A percentile compares a stretch with the other conserved stretches of the same genome.
phyloP scores from a whole-genome alignment of 2,113 vertebrate species.

The Chelonoidis abingdonii region DNA sequence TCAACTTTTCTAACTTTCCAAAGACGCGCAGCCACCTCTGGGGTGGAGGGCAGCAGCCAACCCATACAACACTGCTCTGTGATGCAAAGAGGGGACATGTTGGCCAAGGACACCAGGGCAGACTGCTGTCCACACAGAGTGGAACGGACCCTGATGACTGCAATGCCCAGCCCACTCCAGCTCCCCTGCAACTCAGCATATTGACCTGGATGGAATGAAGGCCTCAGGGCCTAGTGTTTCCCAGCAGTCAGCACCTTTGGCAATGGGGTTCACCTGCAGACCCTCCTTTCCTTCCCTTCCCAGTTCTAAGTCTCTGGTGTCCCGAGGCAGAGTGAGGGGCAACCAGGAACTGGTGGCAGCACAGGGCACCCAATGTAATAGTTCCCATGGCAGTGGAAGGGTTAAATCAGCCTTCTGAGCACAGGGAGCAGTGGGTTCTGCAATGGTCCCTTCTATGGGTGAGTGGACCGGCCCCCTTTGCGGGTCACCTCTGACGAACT shows the following conservation, averaged over 20 bases:
- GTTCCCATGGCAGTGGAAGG: not conserved
- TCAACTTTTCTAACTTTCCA: not conserved
- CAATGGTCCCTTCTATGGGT: accelerated
- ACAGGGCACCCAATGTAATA: not conserved
- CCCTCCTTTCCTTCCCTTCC: not conserved
- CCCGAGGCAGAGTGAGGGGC: not conserved
- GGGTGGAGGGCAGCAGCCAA: not conserved
- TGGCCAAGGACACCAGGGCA: not conserved
- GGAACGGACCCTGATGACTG: not conserved
- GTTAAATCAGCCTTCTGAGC: not conserved
- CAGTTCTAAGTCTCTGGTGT: not conserved
- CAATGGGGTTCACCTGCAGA: not conserved
- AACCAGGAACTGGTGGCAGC: not conserved
- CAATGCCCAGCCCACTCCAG: not conserved
- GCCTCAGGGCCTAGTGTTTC: not conserved
- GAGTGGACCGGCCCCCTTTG: too few relatives aligned
- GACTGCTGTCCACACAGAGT: not conserved
- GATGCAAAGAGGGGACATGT: not conserved
- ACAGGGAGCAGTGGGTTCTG: not conserved
- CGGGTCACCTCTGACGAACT: not conserved
- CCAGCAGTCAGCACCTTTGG: not conserved
- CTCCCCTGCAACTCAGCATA: not conserved
- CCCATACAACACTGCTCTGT: too few relatives aligned
- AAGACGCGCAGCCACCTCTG: not conserved
- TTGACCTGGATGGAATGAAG: not conserved